A percentile compares a stretch with the other conserved stretches of the same genome.
These are phyloP conservation scores for Steinernema scapterisci DNA, from an alignment of 2,888 invertebrate genomes.

Conservation along the genomic window DNA sequence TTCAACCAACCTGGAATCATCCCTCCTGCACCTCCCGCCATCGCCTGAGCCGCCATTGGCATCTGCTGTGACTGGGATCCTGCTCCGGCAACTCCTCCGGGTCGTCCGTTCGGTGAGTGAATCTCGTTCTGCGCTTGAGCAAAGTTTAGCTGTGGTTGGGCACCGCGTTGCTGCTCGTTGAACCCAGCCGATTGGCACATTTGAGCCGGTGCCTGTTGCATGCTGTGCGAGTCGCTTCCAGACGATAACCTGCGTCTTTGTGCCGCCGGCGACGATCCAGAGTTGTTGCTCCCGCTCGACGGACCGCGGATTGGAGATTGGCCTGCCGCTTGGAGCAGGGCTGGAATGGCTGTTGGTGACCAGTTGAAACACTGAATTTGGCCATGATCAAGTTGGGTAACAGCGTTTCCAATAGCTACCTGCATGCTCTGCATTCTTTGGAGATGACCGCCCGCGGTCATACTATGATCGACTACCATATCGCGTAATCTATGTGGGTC, in stretches of 20 bases:
- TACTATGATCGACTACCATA: slow-evolving; percentile 45
- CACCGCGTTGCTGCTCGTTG: not conserved
- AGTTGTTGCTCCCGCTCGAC: slow-evolving; percentile 1
- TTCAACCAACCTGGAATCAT: slow-evolving; percentile 22
- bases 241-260: slow-evolving; percentile 21
- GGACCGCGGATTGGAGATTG: not conserved
- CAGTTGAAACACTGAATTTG: slow-evolving; percentile 14
- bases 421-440: slow-evolving; percentile 29
- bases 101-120: slow-evolving; percentile 4
- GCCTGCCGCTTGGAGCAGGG: not conserved
- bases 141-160: not conserved
- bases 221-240: slow-evolving; percentile 27
- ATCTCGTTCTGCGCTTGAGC: slow-evolving; percentile 1
- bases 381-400: no score
- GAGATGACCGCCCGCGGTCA: slow-evolving; percentile 20
- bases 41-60: not conserved
- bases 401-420: not conserved
- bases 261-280: not conserved
- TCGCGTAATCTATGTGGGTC: slow-evolving; percentile 45
- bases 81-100: no score
- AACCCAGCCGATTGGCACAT: not conserved
- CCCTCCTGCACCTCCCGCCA: not conserved
- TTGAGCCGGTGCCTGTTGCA: slow-evolving; percentile 1
- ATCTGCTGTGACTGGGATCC: not conserved
- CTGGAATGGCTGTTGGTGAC: slow-evolving; percentile 14